Evolutionary conservation across 1,140 invertebrate genomes (phyloP).

Genomic region (Plutomurus gul): DNA sequence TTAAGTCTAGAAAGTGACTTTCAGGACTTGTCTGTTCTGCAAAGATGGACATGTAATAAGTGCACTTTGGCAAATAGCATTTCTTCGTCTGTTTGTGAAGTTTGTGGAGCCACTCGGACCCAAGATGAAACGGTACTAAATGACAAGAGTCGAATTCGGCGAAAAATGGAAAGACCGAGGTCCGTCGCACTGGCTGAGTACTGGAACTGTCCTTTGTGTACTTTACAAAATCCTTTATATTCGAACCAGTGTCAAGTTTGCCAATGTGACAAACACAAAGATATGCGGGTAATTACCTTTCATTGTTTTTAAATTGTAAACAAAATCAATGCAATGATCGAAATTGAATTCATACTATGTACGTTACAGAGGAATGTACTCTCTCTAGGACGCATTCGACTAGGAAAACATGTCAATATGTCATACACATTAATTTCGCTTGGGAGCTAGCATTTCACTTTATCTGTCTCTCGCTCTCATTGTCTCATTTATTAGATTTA

Average conservation of each 20-base stretch:
- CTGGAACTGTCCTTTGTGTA: constrained; percentile 77
- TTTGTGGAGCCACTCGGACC: constrained; percentile 78
- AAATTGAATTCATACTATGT: too few relatives aligned
- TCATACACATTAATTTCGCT: too few relatives aligned
- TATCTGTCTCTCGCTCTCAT: too few relatives aligned
- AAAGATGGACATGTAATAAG: constrained; percentile 82
- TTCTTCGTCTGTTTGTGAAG: constrained; percentile 71
- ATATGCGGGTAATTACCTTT: not conserved
- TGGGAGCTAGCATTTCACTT: too few relatives aligned
- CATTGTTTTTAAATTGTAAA: not conserved
- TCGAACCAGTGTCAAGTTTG: constrained; percentile 76
- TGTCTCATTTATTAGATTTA: too few relatives aligned
- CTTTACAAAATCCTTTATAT: constrained; percentile 78
- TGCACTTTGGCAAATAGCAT: constrained; percentile 81
- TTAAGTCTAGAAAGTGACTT: constrained; percentile 35
- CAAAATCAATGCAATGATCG: too few relatives aligned
- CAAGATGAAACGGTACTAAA: constrained; percentile 58
- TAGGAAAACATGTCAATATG: too few relatives aligned
- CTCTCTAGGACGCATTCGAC: too few relatives aligned
- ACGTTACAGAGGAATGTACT: too few relatives aligned
- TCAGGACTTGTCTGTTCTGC: constrained; percentile 49
- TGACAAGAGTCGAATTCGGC: constrained; percentile 25
- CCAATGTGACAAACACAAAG: constrained; percentile 52
- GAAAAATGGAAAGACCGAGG: constrained; percentile 46
- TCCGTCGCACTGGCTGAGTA: constrained; percentile 62